Base-by-base conservation (phyloP, 2,797 vertebrate species). In the Phalloptychus januarius region DNA sequence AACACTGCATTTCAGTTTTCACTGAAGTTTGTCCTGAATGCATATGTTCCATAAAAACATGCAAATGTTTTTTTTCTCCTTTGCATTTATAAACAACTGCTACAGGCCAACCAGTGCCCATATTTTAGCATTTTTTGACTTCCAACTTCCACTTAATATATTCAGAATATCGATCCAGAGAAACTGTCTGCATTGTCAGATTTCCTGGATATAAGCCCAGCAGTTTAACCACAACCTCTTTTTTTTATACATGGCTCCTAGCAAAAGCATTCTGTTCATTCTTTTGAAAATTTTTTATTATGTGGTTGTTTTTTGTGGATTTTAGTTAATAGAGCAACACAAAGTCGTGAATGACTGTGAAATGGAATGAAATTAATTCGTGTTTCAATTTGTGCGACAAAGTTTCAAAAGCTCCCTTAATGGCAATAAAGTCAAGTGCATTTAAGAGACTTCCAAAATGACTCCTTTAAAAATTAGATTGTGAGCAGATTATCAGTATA, bases 1-100 rank as follows among this genome's bases (percentile, higher is more conserved):
- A 65, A 36, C 3, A 1, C 63, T 65, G 5, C 63, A 20, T 6
- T 33, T 31, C 3, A 38, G 33, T 38, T 40, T 23, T 20, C 3
- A 65, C 63, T 4, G 23, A 65, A 31, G 77, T 88, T 83, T 3
- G 80, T 83, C 86, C 75, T 75, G 50, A 85, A 82, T 86, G 77
- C 74, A 76, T 54, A 58, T 44, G 46, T 76, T 76, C 82, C 86
- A 56, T 44, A 72, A 75, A 71, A 45, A 83, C 78, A 79, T 82
- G 31, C 72, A 88, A 72, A 90, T 90, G 85, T 88, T 90, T 85
- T 82, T 13, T 45, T 44, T 44, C 11, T 44, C 3, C 78, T 67
- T 81, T 80, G 84, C 84, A 89, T 90, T 74, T 71, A 71, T 90
- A 88, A 93, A 91, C 87, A 84, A 83, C 81, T 45, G 83, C 83